Evolutionary conservation across 2,113 vertebrate species (phyloP).

Genomic region (Aphelocoma coerulescens): DNA sequence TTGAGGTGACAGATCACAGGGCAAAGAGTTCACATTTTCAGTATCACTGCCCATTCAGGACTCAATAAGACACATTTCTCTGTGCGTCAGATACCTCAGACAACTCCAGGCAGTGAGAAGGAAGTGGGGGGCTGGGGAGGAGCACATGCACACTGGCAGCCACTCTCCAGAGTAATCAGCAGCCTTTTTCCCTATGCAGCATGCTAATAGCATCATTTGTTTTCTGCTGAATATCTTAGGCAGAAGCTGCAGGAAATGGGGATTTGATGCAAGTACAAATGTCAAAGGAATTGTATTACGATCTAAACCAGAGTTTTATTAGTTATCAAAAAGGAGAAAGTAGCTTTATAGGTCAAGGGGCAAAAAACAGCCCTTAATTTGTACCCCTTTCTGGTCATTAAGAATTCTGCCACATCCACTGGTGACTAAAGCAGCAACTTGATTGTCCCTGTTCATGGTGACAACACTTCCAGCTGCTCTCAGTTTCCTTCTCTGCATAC

Average conservation of each 20-base stretch:
- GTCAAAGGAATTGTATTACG: not conserved
- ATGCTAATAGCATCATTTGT: conserved; percentile 36
- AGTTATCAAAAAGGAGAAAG: not conserved
- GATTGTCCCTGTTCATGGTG: not conserved
- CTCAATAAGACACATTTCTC: not conserved
- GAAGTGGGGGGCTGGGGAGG: not conserved
- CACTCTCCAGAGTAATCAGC: not conserved
- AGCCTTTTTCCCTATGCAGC: not conserved
- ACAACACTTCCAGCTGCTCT: conserved; percentile 34
- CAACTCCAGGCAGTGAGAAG: not conserved
- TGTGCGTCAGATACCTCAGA: not conserved
- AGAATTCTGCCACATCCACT: not conserved
- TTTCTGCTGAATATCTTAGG: not conserved
- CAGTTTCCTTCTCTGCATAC: conserved; percentile 31
- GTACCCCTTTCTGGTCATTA: not conserved
- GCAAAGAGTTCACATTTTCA: not conserved
- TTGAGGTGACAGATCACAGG: not conserved
- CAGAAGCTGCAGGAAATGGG: conserved; percentile 1
- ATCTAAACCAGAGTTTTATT: not conserved
- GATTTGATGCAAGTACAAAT: conserved; percentile 22
- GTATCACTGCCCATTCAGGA: not conserved
- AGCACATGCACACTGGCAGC: not conserved
- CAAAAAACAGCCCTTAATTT: not conserved
- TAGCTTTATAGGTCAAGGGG: not conserved
- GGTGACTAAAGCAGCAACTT: conserved; percentile 20